phyloP scores from a whole-genome alignment of 2,888 invertebrate genomes.

The Sinhomidia bicolor region DNA sequence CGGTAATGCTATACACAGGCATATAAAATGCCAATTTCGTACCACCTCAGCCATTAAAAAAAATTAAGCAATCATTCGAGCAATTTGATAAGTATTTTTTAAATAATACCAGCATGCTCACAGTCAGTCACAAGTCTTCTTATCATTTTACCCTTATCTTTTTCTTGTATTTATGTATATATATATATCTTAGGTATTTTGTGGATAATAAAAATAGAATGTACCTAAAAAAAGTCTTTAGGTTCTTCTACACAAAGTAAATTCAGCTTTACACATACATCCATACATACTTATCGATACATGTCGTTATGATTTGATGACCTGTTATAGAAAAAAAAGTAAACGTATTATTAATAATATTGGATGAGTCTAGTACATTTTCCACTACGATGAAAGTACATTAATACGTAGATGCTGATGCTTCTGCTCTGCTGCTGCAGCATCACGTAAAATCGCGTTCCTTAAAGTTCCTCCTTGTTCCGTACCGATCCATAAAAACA shows the following conservation, averaged over 20 bases:
- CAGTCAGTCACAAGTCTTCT: conserved; percentile 6
- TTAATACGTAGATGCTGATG: neutral
- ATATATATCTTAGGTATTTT: neutral
- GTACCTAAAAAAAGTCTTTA: conserved; percentile 28
- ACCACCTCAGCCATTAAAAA: neutral
- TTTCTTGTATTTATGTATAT: neutral
- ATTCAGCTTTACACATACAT: too few relatives aligned
- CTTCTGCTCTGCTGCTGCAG: too few relatives aligned
- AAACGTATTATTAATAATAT: neutral
- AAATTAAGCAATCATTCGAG: conserved; percentile 25
- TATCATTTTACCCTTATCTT: conserved; percentile 10
- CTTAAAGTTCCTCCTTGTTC: conserved; percentile 20
- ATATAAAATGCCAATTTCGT: neutral
- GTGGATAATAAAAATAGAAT: neutral
- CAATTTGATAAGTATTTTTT: neutral
- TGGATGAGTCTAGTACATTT: neutral
- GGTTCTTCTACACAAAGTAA: neutral
- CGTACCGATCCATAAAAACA: conserved; percentile 46
- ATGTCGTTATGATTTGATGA: neutral
- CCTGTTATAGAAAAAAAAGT: neutral
- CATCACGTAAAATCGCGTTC: neutral
- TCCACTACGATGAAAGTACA: neutral
- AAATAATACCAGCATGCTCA: neutral
- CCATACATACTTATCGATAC: too few relatives aligned
- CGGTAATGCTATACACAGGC: too few relatives aligned